These are phyloP conservation scores for Argentina silus DNA, from an alignment of 2,797 vertebrate species.

Conservation along the genomic window DNA sequence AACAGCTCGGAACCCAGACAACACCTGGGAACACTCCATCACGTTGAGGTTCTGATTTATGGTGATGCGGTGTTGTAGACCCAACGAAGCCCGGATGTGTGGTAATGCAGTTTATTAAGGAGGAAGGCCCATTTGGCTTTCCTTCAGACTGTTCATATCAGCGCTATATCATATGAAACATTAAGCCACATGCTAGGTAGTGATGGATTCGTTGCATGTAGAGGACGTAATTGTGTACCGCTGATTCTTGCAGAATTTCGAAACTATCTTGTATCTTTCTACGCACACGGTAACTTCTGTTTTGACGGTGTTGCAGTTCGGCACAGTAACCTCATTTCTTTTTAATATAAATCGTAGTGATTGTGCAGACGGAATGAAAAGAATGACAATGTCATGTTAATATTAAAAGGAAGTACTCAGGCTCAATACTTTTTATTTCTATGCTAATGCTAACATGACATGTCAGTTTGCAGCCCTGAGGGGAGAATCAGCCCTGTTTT, in stretches of 20 bases:
- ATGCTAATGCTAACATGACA: slow-evolving; percentile 69
- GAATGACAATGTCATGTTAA: background rate
- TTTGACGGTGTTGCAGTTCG: no score
- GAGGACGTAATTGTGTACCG: background rate
- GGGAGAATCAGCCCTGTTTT: slow-evolving; percentile 63
- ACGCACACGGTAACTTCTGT: no score
- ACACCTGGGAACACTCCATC: slow-evolving; percentile 80
- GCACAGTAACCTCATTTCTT: no score
- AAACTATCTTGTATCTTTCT: no score
- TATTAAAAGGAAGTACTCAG: background rate
- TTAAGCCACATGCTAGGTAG: slow-evolving; percentile 38
- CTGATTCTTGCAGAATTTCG: background rate
- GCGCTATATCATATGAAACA: slow-evolving; percentile 53
- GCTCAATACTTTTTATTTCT: slow-evolving; percentile 64
- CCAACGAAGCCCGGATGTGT: slow-evolving; percentile 43
- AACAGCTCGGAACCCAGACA: slow-evolving; percentile 61
- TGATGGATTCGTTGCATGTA: background rate
- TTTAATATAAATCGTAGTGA: no score
- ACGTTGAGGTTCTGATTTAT: slow-evolving; percentile 66
- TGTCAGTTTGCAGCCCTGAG: slow-evolving; percentile 56
- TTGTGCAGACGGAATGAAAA: background rate
- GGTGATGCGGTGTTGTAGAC: slow-evolving; percentile 40
- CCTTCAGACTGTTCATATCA: slow-evolving; percentile 43
- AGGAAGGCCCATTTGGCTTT: slow-evolving; percentile 26
- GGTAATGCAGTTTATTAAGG: slow-evolving; percentile 72